Evolutionary conservation across 35 echinoderm and acorn worm species (phyloP).

Genomic region (Nesometra sesokonis): DNA sequence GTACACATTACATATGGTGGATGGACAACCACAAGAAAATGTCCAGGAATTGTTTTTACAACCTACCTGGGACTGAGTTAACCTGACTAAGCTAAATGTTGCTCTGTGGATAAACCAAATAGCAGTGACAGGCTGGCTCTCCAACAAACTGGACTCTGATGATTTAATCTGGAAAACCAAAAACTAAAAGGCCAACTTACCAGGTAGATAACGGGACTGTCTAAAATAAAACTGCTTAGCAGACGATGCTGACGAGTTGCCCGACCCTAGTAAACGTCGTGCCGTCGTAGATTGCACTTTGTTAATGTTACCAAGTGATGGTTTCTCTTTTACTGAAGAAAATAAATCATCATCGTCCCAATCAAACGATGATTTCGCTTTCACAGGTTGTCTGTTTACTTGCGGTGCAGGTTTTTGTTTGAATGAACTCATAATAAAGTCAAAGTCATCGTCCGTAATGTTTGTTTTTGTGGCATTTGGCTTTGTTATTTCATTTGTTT

Average conservation of each 20-base stretch:
- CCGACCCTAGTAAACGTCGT: slow-evolving; percentile 55
- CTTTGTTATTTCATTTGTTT: background rate
- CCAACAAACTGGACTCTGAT: background rate
- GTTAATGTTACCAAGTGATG: slow-evolving; percentile 6
- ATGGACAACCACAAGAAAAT: too few relatives aligned
- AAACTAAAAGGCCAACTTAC: too few relatives aligned
- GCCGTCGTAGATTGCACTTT: slow-evolving; percentile 8
- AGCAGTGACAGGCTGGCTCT: too few relatives aligned
- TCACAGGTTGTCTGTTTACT: background rate
- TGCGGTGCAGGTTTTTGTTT: background rate
- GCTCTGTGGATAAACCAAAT: too few relatives aligned
- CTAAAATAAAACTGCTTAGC: slow-evolving; percentile 84
- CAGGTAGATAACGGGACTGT: slow-evolving; percentile 71
- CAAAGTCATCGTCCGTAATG: background rate
- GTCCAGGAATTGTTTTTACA: too few relatives aligned
- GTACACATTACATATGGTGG: too few relatives aligned
- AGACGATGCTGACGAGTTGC: slow-evolving; percentile 69
- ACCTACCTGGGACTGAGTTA: too few relatives aligned
- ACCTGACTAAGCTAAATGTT: too few relatives aligned
- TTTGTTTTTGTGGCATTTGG: background rate
- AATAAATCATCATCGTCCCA: slow-evolving; percentile 90
- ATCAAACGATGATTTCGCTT: slow-evolving; percentile 78
- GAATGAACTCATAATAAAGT: background rate
- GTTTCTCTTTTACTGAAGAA: slow-evolving; percentile 50
- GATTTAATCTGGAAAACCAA: background rate